Evolutionary conservation across 2,113 vertebrate genomes (phyloP).

Genomic region (Willisornis vidua): DNA sequence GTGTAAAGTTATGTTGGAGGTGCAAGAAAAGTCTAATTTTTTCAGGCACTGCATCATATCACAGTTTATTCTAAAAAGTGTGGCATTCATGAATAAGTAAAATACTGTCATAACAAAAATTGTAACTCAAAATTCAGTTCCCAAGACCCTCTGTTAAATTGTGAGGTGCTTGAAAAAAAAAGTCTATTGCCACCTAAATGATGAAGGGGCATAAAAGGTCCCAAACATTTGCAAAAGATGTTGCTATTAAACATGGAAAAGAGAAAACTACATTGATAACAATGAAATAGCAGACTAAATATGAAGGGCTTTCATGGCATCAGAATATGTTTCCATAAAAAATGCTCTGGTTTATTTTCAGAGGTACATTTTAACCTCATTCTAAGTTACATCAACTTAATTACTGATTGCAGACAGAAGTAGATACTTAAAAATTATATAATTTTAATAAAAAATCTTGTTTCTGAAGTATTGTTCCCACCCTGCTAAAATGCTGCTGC

Average conservation of each 20-base stretch:
- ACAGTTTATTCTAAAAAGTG: neutral
- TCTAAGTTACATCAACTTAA: neutral
- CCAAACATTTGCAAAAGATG: neutral
- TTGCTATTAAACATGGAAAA: neutral
- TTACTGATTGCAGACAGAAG: neutral
- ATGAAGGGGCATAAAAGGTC: neutral
- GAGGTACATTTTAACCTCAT: neutral
- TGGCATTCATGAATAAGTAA: neutral
- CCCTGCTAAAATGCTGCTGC: neutral
- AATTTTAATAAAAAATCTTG: neutral
- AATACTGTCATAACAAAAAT: neutral
- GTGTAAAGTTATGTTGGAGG: neutral
- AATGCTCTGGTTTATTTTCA: neutral
- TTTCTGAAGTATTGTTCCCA: neutral
- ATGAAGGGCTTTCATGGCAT: neutral
- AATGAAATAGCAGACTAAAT: neutral
- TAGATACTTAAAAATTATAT: neutral
- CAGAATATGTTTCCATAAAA: neutral
- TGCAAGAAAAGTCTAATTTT: neutral
- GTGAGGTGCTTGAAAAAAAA: neutral
- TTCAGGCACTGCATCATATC: neutral
- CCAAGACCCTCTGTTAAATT: neutral
- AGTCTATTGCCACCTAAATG: neutral
- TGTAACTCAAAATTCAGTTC: neutral
- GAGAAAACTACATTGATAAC: neutral